A percentile compares a stretch with the other conserved stretches of the same genome.
These are phyloP conservation scores for Bombyx mori DNA, from an alignment of 1,140 invertebrate genomes.

Conservation along the genomic window ASM3026992v2 NC_085110.1:4473501-4474000, in stretches of 20 bases:
- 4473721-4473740: too few relatives aligned
- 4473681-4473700: too few relatives aligned
- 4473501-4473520: conserved; percentile 15
- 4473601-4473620: too few relatives aligned
- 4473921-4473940: conserved; percentile 67
- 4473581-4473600: too few relatives aligned
- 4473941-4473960: conserved; percentile 67
- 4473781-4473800: conserved; percentile 28
- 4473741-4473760: neutral
- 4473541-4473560: too few relatives aligned
- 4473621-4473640: too few relatives aligned
- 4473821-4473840: conserved; percentile 44
- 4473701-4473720: too few relatives aligned
- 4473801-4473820: conserved; percentile 41
- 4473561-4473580: too few relatives aligned
- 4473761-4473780: neutral
- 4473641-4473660: too few relatives aligned
- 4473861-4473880: conserved; percentile 69
- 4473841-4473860: conserved; percentile 67
- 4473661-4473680: too few relatives aligned
- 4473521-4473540: too few relatives aligned
- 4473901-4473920: conserved; percentile 59
- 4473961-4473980: conserved; percentile 51
- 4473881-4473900: conserved; percentile 65
- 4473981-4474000: conserved; percentile 28